A percentile compares a stretch with the other conserved stretches of the same genome.
Conservation (phyloP, 1,140 invertebrate genomes). For the Drosophila sp. region DNA sequence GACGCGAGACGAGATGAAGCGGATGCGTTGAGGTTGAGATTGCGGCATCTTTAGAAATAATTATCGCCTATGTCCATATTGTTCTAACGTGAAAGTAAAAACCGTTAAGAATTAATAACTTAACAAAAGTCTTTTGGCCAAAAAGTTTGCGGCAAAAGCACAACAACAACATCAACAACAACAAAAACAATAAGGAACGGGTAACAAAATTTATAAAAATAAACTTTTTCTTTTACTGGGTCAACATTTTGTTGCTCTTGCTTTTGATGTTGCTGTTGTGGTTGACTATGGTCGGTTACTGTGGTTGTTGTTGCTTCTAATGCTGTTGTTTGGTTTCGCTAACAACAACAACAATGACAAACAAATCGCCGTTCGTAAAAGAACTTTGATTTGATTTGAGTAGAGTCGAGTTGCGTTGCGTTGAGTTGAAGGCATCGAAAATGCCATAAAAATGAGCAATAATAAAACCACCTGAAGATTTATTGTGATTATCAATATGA, state of each 20-base stretch:
- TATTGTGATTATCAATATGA: conserved; percentile 78
- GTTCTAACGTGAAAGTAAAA: conserved; percentile 83
- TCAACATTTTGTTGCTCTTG: conserved; percentile 51
- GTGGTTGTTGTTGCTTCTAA: conserved; percentile 40
- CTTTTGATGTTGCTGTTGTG: conserved; percentile 20
- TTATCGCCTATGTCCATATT: conserved; percentile 79
- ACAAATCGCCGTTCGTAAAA: conserved; percentile 38
- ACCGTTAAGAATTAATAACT: conserved; percentile 83
- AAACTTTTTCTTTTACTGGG: conserved; percentile 82
- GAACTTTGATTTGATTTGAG: conserved; percentile 47
- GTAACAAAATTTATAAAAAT: conserved; percentile 62
- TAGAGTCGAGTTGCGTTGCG: no score
- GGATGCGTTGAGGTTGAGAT: conserved; percentile 18
- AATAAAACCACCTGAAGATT: conserved; percentile 62
- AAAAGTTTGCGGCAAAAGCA: conserved; percentile 42
- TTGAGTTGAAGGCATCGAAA: conserved; percentile 19
- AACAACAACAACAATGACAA: conserved; percentile 44
- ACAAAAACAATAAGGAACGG: conserved; percentile 18
- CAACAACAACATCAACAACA: conserved; percentile 14
- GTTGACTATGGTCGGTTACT: not conserved
- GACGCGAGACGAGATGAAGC: conserved; percentile 9
- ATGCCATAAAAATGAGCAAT: conserved; percentile 65
- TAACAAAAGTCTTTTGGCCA: conserved; percentile 54
- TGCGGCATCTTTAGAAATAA: conserved; percentile 66
- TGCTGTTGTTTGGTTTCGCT: conserved; percentile 47